Conservation (phyloP, 2,888 invertebrate species). For the Dusona sp. region DNA sequence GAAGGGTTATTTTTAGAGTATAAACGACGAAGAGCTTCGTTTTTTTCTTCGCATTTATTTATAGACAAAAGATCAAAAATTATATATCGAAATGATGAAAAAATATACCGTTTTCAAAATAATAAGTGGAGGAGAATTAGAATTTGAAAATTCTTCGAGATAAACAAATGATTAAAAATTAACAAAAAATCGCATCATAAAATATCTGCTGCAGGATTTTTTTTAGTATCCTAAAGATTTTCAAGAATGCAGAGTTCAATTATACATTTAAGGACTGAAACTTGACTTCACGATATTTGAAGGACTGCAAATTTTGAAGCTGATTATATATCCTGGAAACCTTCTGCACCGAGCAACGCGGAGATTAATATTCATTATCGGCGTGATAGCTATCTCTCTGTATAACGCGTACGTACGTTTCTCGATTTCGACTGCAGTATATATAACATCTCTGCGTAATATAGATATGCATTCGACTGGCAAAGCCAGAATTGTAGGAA, state of each 20-base stretch:
- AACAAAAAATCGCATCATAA: not conserved
- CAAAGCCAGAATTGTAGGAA: slow-evolving; percentile 21
- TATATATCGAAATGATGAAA: not conserved
- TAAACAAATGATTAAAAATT: not conserved
- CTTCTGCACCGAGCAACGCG: slow-evolving; percentile 27
- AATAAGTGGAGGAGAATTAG: not conserved
- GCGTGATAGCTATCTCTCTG: slow-evolving; percentile 59
- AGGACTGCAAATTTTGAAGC: slow-evolving; percentile 7
- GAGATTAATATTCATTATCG: slow-evolving; percentile 65
- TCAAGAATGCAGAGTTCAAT: not conserved
- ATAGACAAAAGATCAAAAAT: not conserved
- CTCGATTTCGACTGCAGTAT: slow-evolving; percentile 42
- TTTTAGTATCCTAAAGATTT: not conserved
- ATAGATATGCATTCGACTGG: slow-evolving; percentile 12
- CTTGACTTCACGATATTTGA: not conserved
- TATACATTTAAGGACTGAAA: not conserved
- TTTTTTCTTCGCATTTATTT: not conserved
- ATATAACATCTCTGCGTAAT: not conserved
- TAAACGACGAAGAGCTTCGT: not conserved
- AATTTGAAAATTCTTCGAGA: not conserved
- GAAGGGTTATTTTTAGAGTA: not conserved
- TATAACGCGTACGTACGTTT: slow-evolving; percentile 54
- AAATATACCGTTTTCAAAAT: not conserved
- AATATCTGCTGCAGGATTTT: not conserved
- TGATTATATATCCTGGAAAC: slow-evolving; percentile 9